These are phyloP conservation scores for Enteromius viviparus DNA, from an alignment of 2,797 vertebrate genomes.

Conservation along the genomic window DNA sequence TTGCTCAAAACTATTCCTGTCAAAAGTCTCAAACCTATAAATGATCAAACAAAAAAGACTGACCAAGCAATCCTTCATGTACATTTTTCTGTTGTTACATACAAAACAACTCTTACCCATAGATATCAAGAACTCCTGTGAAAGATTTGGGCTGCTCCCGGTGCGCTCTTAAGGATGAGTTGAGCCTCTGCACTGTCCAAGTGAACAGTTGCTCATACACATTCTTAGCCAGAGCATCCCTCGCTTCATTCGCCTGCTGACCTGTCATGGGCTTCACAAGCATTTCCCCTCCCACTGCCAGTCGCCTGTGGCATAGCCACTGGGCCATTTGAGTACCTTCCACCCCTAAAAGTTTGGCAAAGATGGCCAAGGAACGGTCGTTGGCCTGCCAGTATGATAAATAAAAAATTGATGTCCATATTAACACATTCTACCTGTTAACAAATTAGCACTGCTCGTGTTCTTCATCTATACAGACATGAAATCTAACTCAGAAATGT, in stretches of 20 bases:
- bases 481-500: conserved; percentile 19
- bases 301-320: conserved; percentile 82
- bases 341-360: conserved; percentile 77
- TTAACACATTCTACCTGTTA: conserved; percentile 24
- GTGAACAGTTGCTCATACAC: conserved; percentile 78
- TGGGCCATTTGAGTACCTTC: conserved; percentile 76
- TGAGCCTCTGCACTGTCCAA: conserved; percentile 81
- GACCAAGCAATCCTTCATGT: background rate
- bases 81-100: background rate
- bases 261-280: conserved; percentile 78
- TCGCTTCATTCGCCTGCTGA: conserved; percentile 72
- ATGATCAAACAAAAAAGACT: background rate
- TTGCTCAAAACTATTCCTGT: conserved; percentile 86
- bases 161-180: conserved; percentile 71
- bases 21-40: conserved; percentile 83
- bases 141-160: conserved; percentile 66
- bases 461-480: background rate
- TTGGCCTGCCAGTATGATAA: conserved; percentile 64
- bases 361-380: conserved; percentile 72
- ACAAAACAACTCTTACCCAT: conserved; percentile 69
- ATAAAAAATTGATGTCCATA: background rate
- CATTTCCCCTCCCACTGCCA: conserved; percentile 78
- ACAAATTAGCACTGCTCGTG: background rate
- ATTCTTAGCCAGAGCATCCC: conserved; percentile 81
- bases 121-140: conserved; percentile 83